Evolutionary conservation across 2,113 vertebrate species (phyloP).

Genomic region (Spea multiplicata): DNA sequence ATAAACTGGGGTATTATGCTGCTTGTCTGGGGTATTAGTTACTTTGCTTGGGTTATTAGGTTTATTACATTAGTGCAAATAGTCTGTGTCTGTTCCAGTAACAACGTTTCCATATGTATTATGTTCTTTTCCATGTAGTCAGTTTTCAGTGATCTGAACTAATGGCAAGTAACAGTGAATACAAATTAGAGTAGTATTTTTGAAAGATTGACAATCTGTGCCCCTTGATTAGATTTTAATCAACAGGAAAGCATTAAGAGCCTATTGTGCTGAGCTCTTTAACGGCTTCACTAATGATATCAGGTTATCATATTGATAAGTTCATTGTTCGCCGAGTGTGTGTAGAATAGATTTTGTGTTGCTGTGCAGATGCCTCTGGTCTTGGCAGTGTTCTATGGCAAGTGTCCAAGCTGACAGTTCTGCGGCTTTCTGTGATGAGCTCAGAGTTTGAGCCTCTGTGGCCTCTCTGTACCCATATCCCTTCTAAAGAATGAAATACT

Average conservation of each 20-base stretch:
- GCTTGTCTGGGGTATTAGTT: too few relatives aligned
- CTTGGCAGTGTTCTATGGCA: conserved; percentile 35
- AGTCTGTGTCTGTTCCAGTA: conserved; percentile 12
- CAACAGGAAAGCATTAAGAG: conserved; percentile 40
- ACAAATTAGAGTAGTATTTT: conserved; percentile 33
- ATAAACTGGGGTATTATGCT: too few relatives aligned
- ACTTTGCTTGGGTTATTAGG: too few relatives aligned
- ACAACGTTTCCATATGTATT: background rate
- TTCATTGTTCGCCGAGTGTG: conserved; percentile 28
- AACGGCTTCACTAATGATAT: conserved; percentile 38
- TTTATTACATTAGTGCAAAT: too few relatives aligned
- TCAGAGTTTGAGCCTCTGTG: conserved; percentile 13
- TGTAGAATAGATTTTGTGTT: conserved; percentile 32
- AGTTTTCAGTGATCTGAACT: conserved; percentile 2
- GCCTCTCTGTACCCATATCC: background rate
- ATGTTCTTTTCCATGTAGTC: conserved; percentile 16
- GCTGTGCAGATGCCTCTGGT: conserved; percentile 31
- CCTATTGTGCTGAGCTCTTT: conserved; percentile 32
- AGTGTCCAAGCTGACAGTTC: conserved; percentile 24
- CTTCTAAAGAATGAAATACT: conserved; percentile 7
- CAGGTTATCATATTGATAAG: conserved; percentile 45
- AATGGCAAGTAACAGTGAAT: conserved; percentile 32
- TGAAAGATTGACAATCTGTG: conserved; percentile 34
- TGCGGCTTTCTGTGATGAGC: conserved; percentile 26
- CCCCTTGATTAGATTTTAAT: conserved; percentile 47